Conservation (phyloP, 2,888 invertebrate genomes). For the Dendrolimus houi region DNA sequence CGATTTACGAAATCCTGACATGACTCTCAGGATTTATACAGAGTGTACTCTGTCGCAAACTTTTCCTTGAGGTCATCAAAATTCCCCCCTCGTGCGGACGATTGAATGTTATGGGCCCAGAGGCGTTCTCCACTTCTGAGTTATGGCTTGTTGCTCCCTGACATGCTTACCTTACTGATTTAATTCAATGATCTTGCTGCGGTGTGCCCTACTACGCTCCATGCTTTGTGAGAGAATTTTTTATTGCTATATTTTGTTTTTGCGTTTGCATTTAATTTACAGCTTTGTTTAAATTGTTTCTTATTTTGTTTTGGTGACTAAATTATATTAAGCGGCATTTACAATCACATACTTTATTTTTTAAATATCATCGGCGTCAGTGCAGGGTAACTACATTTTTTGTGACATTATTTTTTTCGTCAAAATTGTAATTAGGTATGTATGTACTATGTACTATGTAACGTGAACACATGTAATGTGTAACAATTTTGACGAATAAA, state of each 20-base stretch:
- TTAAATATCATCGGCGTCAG: too few species aligned
- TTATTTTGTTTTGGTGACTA: too few species aligned
- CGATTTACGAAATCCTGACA: constrained; percentile 71
- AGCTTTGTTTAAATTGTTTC: too few species aligned
- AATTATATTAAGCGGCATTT: too few species aligned
- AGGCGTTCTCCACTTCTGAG: constrained; percentile 62
- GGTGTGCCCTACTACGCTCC: constrained; percentile 1
- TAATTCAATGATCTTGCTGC: constrained; percentile 50
- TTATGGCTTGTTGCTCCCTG: constrained; percentile 58
- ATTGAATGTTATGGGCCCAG: constrained; percentile 72
- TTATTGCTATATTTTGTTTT: neutral
- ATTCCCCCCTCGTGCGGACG: constrained; percentile 67
- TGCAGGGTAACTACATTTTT: too few species aligned
- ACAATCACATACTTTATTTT: too few species aligned
- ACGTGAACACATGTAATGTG: too few species aligned
- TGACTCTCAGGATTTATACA: constrained; percentile 70
- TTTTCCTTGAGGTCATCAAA: constrained; percentile 70
- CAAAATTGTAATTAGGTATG: too few species aligned
- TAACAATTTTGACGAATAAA: too few species aligned
- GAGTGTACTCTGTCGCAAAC: constrained; percentile 59
- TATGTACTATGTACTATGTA: too few species aligned
- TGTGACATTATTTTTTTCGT: too few species aligned
- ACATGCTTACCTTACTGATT: constrained; percentile 56
- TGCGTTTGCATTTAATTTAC: too few species aligned
- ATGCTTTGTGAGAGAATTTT: neutral